A percentile compares a stretch with the other conserved stretches of the same genome.
These are phyloP conservation scores for Clamator glandarius DNA, from an alignment of 2,797 vertebrate genomes.

Conservation along the genomic window DNA sequence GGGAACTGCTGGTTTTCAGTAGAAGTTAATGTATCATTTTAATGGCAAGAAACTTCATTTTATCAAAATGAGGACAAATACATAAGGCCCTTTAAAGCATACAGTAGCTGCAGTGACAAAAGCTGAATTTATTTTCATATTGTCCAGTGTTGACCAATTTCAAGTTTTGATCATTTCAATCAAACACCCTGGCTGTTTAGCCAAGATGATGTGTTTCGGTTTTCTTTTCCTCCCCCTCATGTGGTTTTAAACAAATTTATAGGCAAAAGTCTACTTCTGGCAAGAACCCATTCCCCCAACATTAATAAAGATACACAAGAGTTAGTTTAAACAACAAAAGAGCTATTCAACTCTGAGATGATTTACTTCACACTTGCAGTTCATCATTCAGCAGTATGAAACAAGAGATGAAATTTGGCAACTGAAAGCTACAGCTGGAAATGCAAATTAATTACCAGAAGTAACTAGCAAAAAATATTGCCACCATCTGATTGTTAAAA, in stretches of 20 bases:
- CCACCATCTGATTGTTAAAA: conserved; percentile 63
- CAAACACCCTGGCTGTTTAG: conserved; percentile 19
- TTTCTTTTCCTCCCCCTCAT: not conserved
- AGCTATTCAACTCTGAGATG: conserved; percentile 49
- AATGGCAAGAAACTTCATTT: conserved; percentile 72
- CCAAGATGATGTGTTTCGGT: not conserved
- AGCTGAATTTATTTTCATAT: conserved; percentile 70
- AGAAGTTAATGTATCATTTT: conserved; percentile 64
- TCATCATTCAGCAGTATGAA: conserved; percentile 38
- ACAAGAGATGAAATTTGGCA: conserved; percentile 53
- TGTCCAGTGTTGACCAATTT: conserved; percentile 76
- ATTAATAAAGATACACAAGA: conserved; percentile 39
- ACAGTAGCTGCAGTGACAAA: conserved; percentile 74
- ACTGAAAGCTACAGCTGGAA: conserved; percentile 61
- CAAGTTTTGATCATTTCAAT: conserved; percentile 68
- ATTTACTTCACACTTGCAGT: conserved; percentile 40
- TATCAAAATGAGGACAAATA: conserved; percentile 73
- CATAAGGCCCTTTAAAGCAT: conserved; percentile 76
- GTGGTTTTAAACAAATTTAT: conserved; percentile 55
- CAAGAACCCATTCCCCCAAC: not conserved
- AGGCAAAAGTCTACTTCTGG: conserved; percentile 48
- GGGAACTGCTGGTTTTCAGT: conserved; percentile 73
- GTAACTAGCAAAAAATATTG: conserved; percentile 57
- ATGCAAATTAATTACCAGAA: conserved; percentile 54
- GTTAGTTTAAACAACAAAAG: conserved; percentile 33